Percentiles rank a stretch among this genome's conserved stretches.
These are phyloP conservation scores for Oriolus oriolus DNA, from an alignment of 2,113 vertebrate species.

Conservation along the genomic window DNA sequence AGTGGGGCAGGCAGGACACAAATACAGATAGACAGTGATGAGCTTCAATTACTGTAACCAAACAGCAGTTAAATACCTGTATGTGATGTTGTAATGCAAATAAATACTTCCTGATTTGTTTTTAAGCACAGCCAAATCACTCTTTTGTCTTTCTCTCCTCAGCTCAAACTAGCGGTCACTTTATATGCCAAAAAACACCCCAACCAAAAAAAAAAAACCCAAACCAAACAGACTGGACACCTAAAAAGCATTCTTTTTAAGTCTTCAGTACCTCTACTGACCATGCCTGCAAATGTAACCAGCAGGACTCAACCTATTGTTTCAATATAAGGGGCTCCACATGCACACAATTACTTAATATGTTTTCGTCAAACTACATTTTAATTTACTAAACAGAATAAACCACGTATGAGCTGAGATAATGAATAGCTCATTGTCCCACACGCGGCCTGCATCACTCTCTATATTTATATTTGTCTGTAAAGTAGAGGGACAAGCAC, in stretches of 20 bases:
- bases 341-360: not conserved
- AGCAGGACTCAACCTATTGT: not conserved
- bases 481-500: constrained; percentile 61
- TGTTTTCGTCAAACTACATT: constrained; percentile 18
- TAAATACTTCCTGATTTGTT: not conserved
- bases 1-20: not conserved
- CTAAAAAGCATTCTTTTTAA: not conserved
- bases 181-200: not conserved
- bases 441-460: constrained; percentile 38
- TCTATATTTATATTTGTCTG: constrained; percentile 64
- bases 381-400: constrained; percentile 62
- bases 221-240: not conserved
- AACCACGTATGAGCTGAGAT: constrained; percentile 40
- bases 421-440: constrained; percentile 63
- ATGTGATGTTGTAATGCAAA: not conserved
- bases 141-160: not conserved
- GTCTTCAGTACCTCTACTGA: not conserved
- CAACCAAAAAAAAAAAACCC: not conserved
- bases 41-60: not conserved
- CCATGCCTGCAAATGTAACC: not conserved
- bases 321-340: constrained; percentile 2
- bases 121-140: not conserved
- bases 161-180: not conserved
- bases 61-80: not conserved
- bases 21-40: not conserved